Evolutionary conservation across 2,113 vertebrate genomes (phyloP).

Genomic region (Limanda limanda): DNA sequence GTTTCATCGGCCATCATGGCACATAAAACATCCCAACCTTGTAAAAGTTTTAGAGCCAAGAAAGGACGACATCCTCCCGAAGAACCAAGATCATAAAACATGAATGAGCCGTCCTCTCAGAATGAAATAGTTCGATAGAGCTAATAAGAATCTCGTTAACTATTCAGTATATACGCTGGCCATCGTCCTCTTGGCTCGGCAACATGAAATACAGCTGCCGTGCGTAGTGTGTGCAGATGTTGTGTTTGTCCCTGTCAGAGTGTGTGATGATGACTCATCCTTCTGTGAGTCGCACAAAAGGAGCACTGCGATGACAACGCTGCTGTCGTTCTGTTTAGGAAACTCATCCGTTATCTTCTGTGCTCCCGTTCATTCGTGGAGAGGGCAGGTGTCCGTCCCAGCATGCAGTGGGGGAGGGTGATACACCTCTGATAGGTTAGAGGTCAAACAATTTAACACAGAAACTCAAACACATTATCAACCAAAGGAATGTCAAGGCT

Average conservation of each 20-base stretch:
- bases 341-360: neutral
- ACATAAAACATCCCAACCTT: conserved; percentile 54
- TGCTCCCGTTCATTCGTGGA: neutral
- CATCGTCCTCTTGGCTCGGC: conserved; percentile 3
- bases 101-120: conserved; percentile 44
- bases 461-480: neutral
- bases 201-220: conserved; percentile 33
- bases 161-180: conserved; percentile 27
- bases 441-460: neutral
- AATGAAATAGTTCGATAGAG: conserved; percentile 42
- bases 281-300: conserved; percentile 1
- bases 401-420: neutral
- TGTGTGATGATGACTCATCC: conserved; percentile 45
- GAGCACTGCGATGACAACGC: conserved; percentile 2
- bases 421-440: neutral
- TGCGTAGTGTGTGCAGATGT: conserved; percentile 11
- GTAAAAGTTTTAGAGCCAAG: conserved; percentile 45
- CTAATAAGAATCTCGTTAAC: conserved; percentile 45
- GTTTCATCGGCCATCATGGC: conserved; percentile 25
- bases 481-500: too few relatives aligned
- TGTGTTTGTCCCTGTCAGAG: conserved; percentile 40
- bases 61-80: conserved; percentile 45
- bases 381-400: neutral
- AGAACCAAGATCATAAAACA: conserved; percentile 57
- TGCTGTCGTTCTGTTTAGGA: conserved; percentile 15